Conservation (phyloP, 2,888 invertebrate genomes). For the Andricus curvator region DNA sequence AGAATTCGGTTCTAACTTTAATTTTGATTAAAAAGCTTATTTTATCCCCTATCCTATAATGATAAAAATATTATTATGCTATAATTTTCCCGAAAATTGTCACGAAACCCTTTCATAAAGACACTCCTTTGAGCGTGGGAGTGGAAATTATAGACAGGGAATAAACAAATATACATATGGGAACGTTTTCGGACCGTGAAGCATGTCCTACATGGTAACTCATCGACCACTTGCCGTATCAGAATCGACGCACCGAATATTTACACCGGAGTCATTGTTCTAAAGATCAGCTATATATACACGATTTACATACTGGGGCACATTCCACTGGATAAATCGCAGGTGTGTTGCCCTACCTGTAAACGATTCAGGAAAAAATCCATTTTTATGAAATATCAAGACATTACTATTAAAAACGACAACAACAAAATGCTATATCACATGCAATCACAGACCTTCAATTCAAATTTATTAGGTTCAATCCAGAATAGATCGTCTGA, state of each 20-base stretch:
- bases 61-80: not conserved
- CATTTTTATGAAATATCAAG: not conserved
- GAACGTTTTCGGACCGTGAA: constrained; percentile 51
- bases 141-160: constrained; percentile 32
- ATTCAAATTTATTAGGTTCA: no score
- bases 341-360: not conserved
- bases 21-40: no score
- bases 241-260: constrained; percentile 17
- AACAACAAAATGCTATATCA: no score
- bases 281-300: constrained; percentile 9
- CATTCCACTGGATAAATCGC: not conserved
- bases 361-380: not conserved
- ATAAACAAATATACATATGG: constrained; percentile 39
- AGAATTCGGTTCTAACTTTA: no score
- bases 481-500: no score
- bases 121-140: constrained; percentile 41
- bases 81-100: not conserved
- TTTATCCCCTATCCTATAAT: no score
- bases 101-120: not conserved
- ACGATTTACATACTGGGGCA: constrained; percentile 35
- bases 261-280: constrained; percentile 28
- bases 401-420: not conserved
- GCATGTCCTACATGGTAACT: constrained; percentile 70
- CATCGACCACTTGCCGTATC: constrained; percentile 66
- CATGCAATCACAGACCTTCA: no score